Evolutionary conservation across 2,797 vertebrate genomes (phyloP).

Genomic region (Sebastes hubbsi): DNA sequence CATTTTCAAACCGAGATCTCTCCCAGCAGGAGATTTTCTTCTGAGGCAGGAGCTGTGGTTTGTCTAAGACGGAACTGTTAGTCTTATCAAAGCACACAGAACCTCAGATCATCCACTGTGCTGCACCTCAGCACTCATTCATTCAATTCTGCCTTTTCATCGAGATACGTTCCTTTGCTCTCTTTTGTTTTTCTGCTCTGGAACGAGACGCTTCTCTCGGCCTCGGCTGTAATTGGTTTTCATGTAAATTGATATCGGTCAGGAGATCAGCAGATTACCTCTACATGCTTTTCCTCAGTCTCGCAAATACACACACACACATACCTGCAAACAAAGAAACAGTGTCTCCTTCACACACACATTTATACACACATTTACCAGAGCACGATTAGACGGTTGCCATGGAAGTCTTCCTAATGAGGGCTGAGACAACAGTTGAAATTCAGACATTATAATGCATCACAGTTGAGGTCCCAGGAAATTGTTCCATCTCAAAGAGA

Average conservation of each 20-base stretch:
- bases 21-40: constrained; percentile 35
- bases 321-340: background rate
- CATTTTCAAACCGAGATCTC: constrained; percentile 25
- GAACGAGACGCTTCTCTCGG: constrained; percentile 35
- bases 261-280: constrained; percentile 67
- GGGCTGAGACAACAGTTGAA: constrained; percentile 63
- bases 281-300: constrained; percentile 15
- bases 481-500: constrained; percentile 53
- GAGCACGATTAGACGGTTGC: constrained; percentile 55
- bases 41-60: constrained; percentile 14
- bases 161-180: constrained; percentile 29
- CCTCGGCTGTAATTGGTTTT: constrained; percentile 75
- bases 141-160: constrained; percentile 36
- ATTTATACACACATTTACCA: background rate
- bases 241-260: constrained; percentile 76
- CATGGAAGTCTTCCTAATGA: constrained; percentile 74
- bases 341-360: background rate
- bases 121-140: constrained; percentile 30
- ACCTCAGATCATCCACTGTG: constrained; percentile 22
- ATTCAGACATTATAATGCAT: constrained; percentile 72
- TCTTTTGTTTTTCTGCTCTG: constrained; percentile 25
- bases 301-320: background rate
- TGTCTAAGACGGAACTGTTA: constrained; percentile 46
- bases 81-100: constrained; percentile 52
- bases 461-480: constrained; percentile 52